Conservation (phyloP, 2,113 vertebrate species). For the Genyomyrus donnyi region DNA sequence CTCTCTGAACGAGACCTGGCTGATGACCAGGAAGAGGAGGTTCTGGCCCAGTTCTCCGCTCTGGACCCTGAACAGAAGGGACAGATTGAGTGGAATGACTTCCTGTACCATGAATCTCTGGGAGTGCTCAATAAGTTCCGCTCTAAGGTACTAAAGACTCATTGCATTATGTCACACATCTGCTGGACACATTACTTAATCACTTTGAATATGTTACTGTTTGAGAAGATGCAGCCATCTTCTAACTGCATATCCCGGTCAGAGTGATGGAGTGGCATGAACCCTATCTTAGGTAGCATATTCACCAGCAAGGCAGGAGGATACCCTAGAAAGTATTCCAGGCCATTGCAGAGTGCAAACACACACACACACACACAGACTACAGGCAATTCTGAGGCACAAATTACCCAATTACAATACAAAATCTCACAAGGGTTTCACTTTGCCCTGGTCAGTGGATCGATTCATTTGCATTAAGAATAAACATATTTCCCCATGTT, state of each 20-base stretch:
- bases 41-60: conserved; percentile 76
- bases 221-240: neutral
- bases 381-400: neutral
- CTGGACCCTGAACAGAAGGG: conserved; percentile 82
- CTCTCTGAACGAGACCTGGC: conserved; percentile 71
- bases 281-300: neutral
- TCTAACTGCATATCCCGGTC: neutral
- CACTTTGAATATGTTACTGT: neutral
- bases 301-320: neutral
- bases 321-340: neutral
- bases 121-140: conserved; percentile 78
- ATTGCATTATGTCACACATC: neutral
- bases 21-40: conserved; percentile 76
- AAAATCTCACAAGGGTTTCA: neutral
- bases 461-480: neutral
- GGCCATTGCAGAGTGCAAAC: neutral
- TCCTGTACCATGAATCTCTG: conserved; percentile 86
- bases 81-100: conserved; percentile 82
- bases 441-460: neutral
- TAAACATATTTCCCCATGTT: neutral
- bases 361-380: neutral
- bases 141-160: conserved; percentile 63
- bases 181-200: neutral
- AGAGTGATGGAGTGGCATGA: neutral
- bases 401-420: neutral